Evolutionary conservation across 2,113 vertebrate genomes (phyloP), one percentile per base, ranked within the genome.

Genomic region (Lophochroa leadbeateri): DNA sequence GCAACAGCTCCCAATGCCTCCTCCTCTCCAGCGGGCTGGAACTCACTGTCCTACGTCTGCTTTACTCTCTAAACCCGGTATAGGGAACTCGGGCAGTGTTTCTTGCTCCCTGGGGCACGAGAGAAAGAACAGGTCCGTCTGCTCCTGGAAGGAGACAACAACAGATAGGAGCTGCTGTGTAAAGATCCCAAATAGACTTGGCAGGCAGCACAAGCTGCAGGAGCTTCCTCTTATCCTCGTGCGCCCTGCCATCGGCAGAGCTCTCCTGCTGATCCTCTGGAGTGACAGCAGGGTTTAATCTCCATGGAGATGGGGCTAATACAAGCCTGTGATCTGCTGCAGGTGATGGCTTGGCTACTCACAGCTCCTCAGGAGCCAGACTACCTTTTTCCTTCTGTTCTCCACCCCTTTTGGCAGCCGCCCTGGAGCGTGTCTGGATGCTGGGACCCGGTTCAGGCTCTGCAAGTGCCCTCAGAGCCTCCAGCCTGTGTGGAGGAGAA

Each of bases 321-420:
- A 25, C 43, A 57, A 27, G 18, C 0, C 61, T 3, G 0, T 29
- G 50, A 82, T 5, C 65, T 3, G 0, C 49, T 2, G 9, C 89
- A 81, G 86, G 35, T 21, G 72, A 29, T 37, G 80, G 10, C 20
- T 39, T 47, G 83, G 93, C 80, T 44, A 1, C 61, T 71, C 4
- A 10, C 4, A 14, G 64, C 13, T 43, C 3, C 0, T 1, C 21
- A n/a, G 6, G 61, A 82, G 81, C 81, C 81, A 64, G 55, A 15
- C 31, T 31, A 60, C 75, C 76, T 75, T 47, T 12, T 39, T 2
- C 2, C 29, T 39, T 27, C 60, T 78, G 6, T 3, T 65, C 49
- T 58, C 87, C 61, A 11, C 6, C 70, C 20, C 25, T 60, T 24
- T 17, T 11, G 71, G 60, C 61, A 76, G 76, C 46, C 24, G 11